A percentile compares a stretch with the other conserved stretches of the same genome.
Evolutionary conservation across 1,140 invertebrate genomes (phyloP).

Genomic region (Trypoxylus dichotomus): DNA sequence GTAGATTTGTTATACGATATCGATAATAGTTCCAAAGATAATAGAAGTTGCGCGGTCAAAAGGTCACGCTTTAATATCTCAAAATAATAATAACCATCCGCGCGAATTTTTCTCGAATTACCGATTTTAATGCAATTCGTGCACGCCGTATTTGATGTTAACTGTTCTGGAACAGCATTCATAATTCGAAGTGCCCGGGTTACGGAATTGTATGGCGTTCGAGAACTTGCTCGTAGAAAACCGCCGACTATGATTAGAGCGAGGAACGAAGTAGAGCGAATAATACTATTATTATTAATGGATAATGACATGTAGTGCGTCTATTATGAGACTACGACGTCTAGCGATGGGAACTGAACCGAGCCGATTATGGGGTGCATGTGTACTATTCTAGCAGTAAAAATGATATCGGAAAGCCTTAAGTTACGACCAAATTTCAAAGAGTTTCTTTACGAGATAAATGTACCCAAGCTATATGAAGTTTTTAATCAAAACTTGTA

Average conservation of each 20-base stretch:
- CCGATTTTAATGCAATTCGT: slow-evolving; percentile 18
- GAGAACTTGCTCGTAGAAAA: neutral
- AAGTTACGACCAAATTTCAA: no score
- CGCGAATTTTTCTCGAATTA: neutral
- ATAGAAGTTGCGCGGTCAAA: neutral
- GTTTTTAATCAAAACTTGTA: no score
- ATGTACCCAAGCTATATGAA: no score
- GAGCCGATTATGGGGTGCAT: neutral
- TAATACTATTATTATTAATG: neutral
- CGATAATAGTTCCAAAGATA: neutral
- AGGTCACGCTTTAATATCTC: neutral
- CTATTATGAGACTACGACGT: neutral
- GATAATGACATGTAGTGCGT: neutral
- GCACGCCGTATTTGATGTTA: neutral
- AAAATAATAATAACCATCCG: neutral
- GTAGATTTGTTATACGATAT: neutral
- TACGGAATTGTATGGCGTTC: neutral
- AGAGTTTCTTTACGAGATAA: no score
- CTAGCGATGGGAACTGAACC: neutral
- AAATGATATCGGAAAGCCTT: no score
- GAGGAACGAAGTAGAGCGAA: slow-evolving; percentile 5
- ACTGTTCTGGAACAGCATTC: neutral
- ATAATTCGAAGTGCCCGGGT: neutral
- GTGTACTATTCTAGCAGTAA: neutral
- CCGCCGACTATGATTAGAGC: neutral